Evolutionary conservation across 2,113 vertebrate genomes (phyloP).

Genomic region (Excalfactoria chinensis): DNA sequence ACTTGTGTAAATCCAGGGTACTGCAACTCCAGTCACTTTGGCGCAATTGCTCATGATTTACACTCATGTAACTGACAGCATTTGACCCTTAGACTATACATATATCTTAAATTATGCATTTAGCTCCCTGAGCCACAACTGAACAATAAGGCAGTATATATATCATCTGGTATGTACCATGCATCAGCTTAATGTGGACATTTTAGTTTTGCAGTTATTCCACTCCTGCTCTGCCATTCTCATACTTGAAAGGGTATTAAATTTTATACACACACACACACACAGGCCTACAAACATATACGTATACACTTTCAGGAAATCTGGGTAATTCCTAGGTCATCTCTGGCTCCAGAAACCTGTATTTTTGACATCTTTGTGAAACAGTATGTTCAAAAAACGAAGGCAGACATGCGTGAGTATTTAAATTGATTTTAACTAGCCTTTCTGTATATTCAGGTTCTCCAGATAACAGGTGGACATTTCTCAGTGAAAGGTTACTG

Average conservation of each 20-base stretch:
- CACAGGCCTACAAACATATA: neutral
- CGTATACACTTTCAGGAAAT: neutral
- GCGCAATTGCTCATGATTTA: constrained; percentile 66
- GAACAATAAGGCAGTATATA: constrained; percentile 62
- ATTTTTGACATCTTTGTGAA: neutral
- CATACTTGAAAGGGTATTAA: constrained; percentile 12
- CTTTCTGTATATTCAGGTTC: neutral
- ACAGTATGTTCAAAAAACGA: neutral
- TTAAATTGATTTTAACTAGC: neutral
- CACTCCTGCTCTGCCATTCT: constrained; percentile 18
- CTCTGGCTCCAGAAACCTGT: neutral
- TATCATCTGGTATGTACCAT: constrained; percentile 39
- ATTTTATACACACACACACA: neutral
- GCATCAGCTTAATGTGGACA: constrained; percentile 56
- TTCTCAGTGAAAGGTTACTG: neutral
- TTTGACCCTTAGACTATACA: constrained; percentile 69
- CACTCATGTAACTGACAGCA: constrained; percentile 34
- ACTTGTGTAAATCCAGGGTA: constrained; percentile 56
- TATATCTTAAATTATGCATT: constrained; percentile 70
- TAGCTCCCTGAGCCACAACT: constrained; percentile 30
- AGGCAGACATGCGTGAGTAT: neutral
- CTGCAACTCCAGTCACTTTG: constrained; percentile 58
- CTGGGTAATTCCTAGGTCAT: neutral
- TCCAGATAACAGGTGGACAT: accelerated
- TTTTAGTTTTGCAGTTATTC: constrained; percentile 44